Evolutionary conservation across 2,797 vertebrate species (phyloP), one percentile per base, ranked within the genome.

Genomic region (Myotis daubentonii): DNA sequence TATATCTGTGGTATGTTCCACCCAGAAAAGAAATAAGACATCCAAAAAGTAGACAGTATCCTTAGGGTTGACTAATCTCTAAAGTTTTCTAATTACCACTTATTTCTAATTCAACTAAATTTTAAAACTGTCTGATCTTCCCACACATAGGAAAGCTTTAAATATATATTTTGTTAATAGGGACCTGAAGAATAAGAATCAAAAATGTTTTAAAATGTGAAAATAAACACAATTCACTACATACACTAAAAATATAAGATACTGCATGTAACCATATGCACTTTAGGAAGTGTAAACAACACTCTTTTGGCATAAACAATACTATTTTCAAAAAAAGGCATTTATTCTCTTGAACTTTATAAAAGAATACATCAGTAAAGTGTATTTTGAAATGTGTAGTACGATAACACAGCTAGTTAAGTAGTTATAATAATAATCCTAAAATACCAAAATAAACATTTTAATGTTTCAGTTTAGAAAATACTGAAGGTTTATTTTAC

Each of bases 371-470:
- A 87, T 4, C 66, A 41, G 47, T 62, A 83, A 87, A 91, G 25
- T 23, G 93, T 93, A 87, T 78, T 87, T 81, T 89, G n/a, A 90
- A 96, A 93, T 20, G 9, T 79, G 60, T 2, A 80, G 13, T 2
- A 80, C 13, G 44, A 66, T 75, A n/a, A 81, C 10, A 89, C 2
- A 83, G 38, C 47, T 84, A 72, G 57, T 87, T 95, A 83, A 78
- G 17, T 17, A 80, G 36, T 93, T 81, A 82, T 20, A 25, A 90
- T 20, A 79, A 91, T 65, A 93, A 92, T 47, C 1, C 41, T 92
- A 71, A 93, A 94, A 81, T 62, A 89, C 38, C 71, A 87, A 95
- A 94, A 84, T 68, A 91, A 94, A 89, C 11, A 96, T 51, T 84
- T 91, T 87, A 84, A 23, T 80, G 89, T 84, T 93, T 94, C 36